Evolutionary conservation across 2,113 vertebrate species (phyloP), one percentile per base, ranked within the genome.

Genomic region (Gracilinanus agilis): DNA sequence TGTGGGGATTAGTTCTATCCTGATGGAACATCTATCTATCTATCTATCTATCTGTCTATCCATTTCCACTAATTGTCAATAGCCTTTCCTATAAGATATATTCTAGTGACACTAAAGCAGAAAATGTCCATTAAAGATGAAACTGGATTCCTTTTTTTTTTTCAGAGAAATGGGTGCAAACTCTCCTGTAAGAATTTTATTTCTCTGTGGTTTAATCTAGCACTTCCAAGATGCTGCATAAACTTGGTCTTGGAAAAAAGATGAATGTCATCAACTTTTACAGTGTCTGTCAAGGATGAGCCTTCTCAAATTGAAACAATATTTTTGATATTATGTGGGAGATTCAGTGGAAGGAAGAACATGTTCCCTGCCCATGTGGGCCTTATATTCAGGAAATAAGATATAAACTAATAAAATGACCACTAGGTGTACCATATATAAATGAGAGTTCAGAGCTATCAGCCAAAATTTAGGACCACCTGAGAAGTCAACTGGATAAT

Each of bases 181-280:
- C 29, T 67, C 34, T 3, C 29, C 58, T 67, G 29, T 4, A 13
- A 67, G 27, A 29, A 67, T 67, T 67, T 29, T 67, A 13, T 67
- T 67, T 29, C 11, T 67, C 27, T 13, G 11, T 67, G 58, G 29
- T 3, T 67, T 67, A 67, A 67, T 13, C 27, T 7, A 67, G 29
- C 27, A 29, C 27, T 29, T 67, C 58, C 27, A 67, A 67, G 29
- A 34, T 67, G 29, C 53, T n/a, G 96, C 96, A 96, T 98, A 97
- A 98, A 92, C 97, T 98, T 98, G 98, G 97, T 96, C 98, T 98
- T 98, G 98, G 98, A 98, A 97, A 49, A 98, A 98, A 98, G 97
- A 98, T 98, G 97, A 98, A 97, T 98, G 96, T 97, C 97, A 98
- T 97, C 97, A 97, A 97, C 97, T 98, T 49, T 98, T 93, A 95